Evolutionary conservation across 2,797 vertebrate genomes (phyloP).

Genomic region (Malurus splendens): DNA sequence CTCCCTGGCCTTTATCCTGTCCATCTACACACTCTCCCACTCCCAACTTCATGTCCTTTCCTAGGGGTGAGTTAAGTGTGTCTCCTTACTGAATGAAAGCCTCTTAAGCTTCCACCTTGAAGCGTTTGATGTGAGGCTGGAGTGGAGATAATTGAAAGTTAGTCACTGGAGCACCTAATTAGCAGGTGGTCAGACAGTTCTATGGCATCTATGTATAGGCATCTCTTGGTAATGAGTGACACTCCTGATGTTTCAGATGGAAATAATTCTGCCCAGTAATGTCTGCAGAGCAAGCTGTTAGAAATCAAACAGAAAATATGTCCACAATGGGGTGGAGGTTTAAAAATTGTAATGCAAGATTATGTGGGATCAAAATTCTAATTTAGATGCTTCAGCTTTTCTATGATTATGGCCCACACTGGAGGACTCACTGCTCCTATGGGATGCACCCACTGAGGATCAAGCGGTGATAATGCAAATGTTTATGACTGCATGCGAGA

Average conservation of each 20-base stretch:
- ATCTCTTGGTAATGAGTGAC: background rate
- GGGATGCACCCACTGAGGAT: background rate
- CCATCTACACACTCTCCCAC: background rate
- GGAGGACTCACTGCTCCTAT: background rate
- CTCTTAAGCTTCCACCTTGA: background rate
- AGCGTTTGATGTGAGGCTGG: background rate
- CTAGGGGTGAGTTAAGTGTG: background rate
- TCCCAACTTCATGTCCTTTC: background rate
- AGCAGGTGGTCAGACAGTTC: background rate
- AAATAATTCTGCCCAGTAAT: background rate
- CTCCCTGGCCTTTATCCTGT: background rate
- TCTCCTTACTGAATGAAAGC: background rate
- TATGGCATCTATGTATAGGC: background rate
- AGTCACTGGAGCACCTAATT: background rate
- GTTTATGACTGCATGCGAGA: background rate
- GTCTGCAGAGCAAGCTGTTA: background rate
- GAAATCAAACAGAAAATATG: background rate
- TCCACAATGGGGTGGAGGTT: background rate
- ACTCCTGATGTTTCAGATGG: background rate
- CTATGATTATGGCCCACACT: background rate
- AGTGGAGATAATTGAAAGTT: background rate
- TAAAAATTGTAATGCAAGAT: background rate
- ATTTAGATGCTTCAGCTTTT: background rate
- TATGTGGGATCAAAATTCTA: background rate
- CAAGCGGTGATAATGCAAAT: conserved; percentile 26